Conservation (phyloP, 2,797 vertebrate genomes). For the Bucorvus abyssinicus region DNA sequence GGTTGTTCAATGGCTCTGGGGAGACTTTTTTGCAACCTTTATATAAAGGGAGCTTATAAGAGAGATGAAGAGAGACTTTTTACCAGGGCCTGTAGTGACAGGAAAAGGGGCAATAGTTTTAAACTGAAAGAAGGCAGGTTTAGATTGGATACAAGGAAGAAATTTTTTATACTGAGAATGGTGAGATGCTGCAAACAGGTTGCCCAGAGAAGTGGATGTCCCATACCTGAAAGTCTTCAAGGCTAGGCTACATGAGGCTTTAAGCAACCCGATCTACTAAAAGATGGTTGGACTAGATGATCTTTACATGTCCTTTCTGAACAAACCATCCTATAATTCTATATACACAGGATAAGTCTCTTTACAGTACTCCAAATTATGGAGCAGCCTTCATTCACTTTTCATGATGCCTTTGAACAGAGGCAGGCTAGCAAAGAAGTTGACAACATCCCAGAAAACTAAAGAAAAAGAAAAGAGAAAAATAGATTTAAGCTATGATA, state of each 20-base stretch:
- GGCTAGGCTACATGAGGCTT: neutral
- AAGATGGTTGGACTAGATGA: neutral
- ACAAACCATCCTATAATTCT: neutral
- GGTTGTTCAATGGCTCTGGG: neutral
- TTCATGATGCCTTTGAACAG: neutral
- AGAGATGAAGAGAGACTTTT: neutral
- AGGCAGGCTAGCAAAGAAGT: neutral
- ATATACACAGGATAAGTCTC: neutral
- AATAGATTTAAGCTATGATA: neutral
- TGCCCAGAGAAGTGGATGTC: neutral
- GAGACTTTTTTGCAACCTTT: neutral
- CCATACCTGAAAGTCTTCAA: neutral
- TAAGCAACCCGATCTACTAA: neutral
- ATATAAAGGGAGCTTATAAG: accelerated
- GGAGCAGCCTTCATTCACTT: neutral
- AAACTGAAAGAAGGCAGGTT: neutral
- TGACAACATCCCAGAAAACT: neutral
- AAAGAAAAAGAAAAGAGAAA: neutral
- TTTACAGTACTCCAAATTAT: neutral
- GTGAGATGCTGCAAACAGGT: neutral
- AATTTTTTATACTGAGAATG: neutral
- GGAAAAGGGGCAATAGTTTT: neutral
- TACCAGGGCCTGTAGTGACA: neutral
- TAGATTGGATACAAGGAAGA: neutral
- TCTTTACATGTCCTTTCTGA: neutral